These are phyloP conservation scores for Hepsetus odoe DNA, from an alignment of 2,113 vertebrate species.

Conservation along the genomic window DNA sequence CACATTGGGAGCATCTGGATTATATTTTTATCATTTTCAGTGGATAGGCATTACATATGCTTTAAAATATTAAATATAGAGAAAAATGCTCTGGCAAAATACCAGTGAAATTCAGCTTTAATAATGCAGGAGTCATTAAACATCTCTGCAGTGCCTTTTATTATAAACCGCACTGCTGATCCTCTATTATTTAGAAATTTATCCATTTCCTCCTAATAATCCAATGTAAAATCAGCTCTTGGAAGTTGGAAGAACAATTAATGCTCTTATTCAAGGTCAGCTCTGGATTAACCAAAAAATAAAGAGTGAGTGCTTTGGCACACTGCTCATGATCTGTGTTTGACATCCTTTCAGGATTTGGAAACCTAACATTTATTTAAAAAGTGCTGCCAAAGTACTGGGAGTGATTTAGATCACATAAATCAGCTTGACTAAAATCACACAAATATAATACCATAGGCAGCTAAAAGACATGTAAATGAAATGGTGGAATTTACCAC, in stretches of 20 bases:
- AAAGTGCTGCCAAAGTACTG: slow-evolving; percentile 25
- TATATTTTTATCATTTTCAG: not conserved
- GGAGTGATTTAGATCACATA: slow-evolving; percentile 10
- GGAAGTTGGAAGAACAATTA: slow-evolving; percentile 59
- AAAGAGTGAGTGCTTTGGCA: not conserved
- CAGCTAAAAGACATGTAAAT: slow-evolving; percentile 12
- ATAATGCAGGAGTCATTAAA: not conserved
- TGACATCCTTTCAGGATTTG: slow-evolving; percentile 29
- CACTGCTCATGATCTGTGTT: slow-evolving; percentile 19
- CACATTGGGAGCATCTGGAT: no score
- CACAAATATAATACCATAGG: slow-evolving; percentile 8
- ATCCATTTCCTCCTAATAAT: slow-evolving; percentile 71
- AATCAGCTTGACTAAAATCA: slow-evolving; percentile 17
- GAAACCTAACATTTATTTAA: slow-evolving; percentile 20
- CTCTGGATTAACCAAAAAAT: slow-evolving; percentile 29
- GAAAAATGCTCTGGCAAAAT: not conserved
- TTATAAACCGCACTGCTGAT: slow-evolving; percentile 33
- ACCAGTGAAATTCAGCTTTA: not conserved
- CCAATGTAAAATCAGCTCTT: slow-evolving; percentile 48
- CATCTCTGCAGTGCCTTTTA: not conserved
- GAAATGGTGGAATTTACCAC: not conserved
- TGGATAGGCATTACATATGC: not conserved
- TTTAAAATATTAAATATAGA: not conserved
- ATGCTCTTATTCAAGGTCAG: slow-evolving; percentile 55
- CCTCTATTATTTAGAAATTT: slow-evolving; percentile 68